Evolutionary conservation across 2,797 vertebrate genomes (phyloP).

Genomic region (Pyrocephalus nanus): DNA sequence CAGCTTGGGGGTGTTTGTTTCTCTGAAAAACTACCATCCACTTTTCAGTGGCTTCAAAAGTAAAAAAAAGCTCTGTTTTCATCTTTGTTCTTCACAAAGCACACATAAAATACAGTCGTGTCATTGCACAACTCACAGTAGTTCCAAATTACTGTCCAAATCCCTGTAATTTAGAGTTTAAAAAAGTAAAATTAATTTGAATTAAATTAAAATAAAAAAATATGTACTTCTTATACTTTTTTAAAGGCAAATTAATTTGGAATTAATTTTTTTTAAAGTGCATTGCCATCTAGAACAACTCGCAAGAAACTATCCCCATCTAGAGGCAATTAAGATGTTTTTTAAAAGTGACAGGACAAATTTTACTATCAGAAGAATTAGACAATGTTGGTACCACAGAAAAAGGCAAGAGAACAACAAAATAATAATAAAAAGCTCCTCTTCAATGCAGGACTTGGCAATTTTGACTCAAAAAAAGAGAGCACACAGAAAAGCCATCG

Average conservation of each 20-base stretch:
- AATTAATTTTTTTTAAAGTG: background rate
- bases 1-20: background rate
- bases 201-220: background rate
- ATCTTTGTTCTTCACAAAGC: background rate
- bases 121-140: background rate
- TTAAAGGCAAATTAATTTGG: background rate
- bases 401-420: background rate
- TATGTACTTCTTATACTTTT: background rate
- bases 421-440: background rate
- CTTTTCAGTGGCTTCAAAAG: background rate
- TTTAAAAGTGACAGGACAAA: accelerated
- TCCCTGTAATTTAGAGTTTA: background rate
- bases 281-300: accelerated
- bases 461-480: background rate
- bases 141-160: background rate
- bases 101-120: background rate
- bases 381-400: background rate
- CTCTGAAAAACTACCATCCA: background rate
- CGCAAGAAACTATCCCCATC: background rate
- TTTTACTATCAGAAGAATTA: background rate
- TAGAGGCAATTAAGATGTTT: background rate
- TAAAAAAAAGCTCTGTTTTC: background rate
- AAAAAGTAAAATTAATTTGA: background rate
- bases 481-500: background rate
- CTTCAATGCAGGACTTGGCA: background rate